These are phyloP conservation scores for Eulemur coronatus DNA, from an alignment of 2,797 vertebrate species.

Conservation along the genomic window DNA sequence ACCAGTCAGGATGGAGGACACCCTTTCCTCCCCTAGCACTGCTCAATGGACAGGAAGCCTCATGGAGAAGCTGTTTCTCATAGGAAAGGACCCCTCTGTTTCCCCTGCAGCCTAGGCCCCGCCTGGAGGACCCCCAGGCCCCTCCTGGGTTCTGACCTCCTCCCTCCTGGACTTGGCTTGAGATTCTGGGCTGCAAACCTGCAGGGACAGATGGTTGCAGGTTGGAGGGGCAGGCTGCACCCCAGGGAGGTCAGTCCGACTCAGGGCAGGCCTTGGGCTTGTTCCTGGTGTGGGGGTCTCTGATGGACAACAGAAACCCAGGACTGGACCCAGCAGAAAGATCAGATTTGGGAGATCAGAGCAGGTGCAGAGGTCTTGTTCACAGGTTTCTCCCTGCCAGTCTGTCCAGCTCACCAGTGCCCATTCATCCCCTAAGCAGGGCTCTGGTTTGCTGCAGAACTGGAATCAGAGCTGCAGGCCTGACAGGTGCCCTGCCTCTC, in stretches of 20 bases:
- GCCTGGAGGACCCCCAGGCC: slow-evolving; percentile 29
- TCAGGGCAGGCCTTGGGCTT: slow-evolving; percentile 12
- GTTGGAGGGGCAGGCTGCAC: slow-evolving; percentile 65
- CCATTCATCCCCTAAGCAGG: slow-evolving; percentile 55
- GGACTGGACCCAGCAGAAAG: neutral
- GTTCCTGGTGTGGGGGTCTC: slow-evolving; percentile 14
- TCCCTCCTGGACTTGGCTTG: slow-evolving; percentile 70
- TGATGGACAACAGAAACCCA: neutral
- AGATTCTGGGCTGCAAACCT: slow-evolving; percentile 62
- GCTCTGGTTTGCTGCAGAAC: slow-evolving; percentile 60
- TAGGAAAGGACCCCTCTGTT: slow-evolving; percentile 47
- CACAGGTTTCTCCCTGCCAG: neutral
- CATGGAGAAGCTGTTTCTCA: slow-evolving; percentile 30
- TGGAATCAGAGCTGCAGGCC: slow-evolving; percentile 62
- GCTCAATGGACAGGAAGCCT: slow-evolving; percentile 50
- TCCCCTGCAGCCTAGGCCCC: neutral
- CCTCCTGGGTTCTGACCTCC: slow-evolving; percentile 65
- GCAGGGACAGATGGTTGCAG: slow-evolving; percentile 79
- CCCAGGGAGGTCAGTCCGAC: slow-evolving; percentile 54
- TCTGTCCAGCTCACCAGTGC: slow-evolving; percentile 26
- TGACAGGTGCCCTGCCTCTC: slow-evolving; percentile 65
- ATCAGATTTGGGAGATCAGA: slow-evolving; percentile 21
- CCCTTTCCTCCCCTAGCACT: slow-evolving; percentile 3
- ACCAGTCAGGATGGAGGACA: slow-evolving; percentile 49
- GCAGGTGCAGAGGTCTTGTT: slow-evolving; percentile 33